phyloP scores from a whole-genome alignment of 2,113 vertebrate species.

The Tauraco erythrolophus region DNA sequence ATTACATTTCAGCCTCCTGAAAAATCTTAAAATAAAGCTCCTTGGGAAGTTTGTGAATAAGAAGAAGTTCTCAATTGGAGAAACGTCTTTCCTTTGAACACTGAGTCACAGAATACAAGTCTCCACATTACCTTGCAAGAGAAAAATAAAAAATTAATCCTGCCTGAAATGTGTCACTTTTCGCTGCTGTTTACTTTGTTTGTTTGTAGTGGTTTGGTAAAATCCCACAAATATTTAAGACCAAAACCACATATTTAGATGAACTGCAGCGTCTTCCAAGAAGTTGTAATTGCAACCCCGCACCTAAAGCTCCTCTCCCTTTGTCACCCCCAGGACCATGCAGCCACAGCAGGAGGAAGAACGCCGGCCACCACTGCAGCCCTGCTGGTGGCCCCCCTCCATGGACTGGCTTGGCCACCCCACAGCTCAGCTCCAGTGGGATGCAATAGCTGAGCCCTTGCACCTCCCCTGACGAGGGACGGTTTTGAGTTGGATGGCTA shows the following conservation, averaged over 20 bases:
- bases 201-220: constrained; percentile 53
- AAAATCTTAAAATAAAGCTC: background rate
- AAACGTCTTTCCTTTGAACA: background rate
- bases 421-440: background rate
- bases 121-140: background rate
- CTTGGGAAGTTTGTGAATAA: background rate
- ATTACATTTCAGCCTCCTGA: background rate
- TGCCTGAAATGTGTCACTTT: constrained; percentile 38
- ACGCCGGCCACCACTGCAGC: constrained; percentile 48
- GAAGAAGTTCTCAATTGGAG: background rate
- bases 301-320: constrained; percentile 14
- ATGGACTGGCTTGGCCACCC: background rate
- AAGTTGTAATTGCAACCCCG: background rate
- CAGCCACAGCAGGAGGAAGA: constrained; percentile 71
- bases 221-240: constrained; percentile 62
- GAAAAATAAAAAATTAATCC: background rate
- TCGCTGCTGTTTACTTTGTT: constrained; percentile 28
- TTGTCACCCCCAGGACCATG: background rate
- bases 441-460: rapidly evolving
- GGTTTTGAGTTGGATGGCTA: background rate
- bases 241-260: constrained; percentile 47
- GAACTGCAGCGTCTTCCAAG: background rate
- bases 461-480: background rate
- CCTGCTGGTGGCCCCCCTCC: constrained; percentile 7
- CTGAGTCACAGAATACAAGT: constrained; percentile 1